Percentiles rank a stretch among this genome's conserved stretches.
Evolutionary conservation across 2,888 invertebrate species (phyloP).

Genomic region (Quadroppia sp.): DNA sequence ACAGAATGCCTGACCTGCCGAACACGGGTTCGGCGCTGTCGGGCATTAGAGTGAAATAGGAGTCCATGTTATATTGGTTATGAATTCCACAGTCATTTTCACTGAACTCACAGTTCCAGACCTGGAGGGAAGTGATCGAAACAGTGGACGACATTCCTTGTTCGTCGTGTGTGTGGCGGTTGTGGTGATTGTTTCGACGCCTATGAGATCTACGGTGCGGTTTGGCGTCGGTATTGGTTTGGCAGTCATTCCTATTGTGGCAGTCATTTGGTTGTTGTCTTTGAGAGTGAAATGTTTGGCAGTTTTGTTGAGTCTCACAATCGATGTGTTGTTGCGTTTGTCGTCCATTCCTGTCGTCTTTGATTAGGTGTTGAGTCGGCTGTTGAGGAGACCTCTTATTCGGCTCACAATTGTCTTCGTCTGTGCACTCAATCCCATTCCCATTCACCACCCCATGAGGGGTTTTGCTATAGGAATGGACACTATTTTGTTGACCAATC

Average conservation of each 20-base stretch:
- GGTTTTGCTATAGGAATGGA: not conserved
- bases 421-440: not conserved
- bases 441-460: not conserved
- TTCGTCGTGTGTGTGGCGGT: not conserved
- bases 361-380: too few species aligned
- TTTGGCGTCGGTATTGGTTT: not conserved
- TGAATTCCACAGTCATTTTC: slow-evolving; percentile 4
- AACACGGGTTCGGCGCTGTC: not conserved
- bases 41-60: not conserved
- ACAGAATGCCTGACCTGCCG: not conserved
- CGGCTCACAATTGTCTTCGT: not conserved
- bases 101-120: slow-evolving; percentile 10
- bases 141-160: not conserved
- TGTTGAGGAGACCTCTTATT: not conserved
- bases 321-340: not conserved
- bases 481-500: not conserved
- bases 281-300: not conserved
- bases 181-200: not conserved
- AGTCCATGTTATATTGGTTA: slow-evolving; percentile 17
- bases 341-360: too few species aligned
- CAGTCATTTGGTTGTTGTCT: not conserved
- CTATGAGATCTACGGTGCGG: not conserved
- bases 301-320: not conserved
- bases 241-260: not conserved
- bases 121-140: not conserved